Conservation (phyloP, 2,797 vertebrate genomes). For the Mareca penelope region DNA sequence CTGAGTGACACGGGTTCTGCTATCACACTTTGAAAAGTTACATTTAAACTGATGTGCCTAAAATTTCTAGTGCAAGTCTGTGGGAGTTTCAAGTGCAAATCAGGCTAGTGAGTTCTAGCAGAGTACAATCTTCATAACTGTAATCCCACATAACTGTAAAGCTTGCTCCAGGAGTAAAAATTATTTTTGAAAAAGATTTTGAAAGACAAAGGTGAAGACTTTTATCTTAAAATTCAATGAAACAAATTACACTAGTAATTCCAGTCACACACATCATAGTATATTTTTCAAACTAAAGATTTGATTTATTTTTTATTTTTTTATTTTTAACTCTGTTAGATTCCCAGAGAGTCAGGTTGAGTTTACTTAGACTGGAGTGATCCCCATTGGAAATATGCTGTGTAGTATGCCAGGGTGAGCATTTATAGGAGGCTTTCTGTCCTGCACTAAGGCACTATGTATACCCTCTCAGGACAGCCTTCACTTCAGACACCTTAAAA, state of each 20-base stretch:
- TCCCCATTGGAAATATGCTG: not conserved
- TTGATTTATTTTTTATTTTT: not conserved
- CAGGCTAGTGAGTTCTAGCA: slow-evolving; percentile 39
- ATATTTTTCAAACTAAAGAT: not conserved
- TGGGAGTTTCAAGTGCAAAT: slow-evolving; percentile 45
- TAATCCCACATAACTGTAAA: slow-evolving; percentile 29
- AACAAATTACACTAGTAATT: not conserved
- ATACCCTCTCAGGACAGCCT: not conserved
- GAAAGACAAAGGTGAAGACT: not conserved
- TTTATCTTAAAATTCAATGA: not conserved
- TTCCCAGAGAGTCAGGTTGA: not conserved
- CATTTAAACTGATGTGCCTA: not conserved
- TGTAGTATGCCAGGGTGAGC: not conserved
- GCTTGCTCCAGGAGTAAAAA: not conserved
- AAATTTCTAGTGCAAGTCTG: slow-evolving; percentile 23
- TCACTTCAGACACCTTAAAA: not conserved
- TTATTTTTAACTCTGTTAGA: not conserved
- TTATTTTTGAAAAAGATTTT: not conserved
- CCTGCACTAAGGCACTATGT: not conserved
- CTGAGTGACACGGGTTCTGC: not conserved
- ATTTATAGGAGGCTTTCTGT: not conserved
- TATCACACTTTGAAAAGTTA: not conserved
- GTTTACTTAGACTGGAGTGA: not conserved
- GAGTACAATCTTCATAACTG: not conserved
- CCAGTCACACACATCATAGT: not conserved